Conservation (phyloP, 2,797 vertebrate genomes). For the Cuculus canorus region DNA sequence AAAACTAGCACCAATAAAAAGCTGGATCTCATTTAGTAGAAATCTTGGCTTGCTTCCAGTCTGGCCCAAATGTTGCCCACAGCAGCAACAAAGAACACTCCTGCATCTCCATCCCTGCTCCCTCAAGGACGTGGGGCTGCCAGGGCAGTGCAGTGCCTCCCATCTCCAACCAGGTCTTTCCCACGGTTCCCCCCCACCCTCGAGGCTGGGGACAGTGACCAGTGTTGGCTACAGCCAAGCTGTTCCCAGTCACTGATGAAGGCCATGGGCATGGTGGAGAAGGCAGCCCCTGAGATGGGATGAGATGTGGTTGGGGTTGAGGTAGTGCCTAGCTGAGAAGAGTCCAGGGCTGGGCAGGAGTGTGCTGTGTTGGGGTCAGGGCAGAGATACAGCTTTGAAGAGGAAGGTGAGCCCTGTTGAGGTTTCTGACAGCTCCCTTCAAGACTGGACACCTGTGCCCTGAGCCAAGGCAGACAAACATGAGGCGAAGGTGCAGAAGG, state of each 20-base stretch:
- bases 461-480: neutral
- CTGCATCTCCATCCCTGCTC: neutral
- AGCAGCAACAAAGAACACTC: neutral
- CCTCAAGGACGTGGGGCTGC: neutral
- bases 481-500: neutral
- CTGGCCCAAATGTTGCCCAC: neutral
- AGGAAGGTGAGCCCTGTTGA: neutral
- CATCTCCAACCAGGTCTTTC: neutral
- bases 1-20: neutral
- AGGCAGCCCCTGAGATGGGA: fast-evolving
- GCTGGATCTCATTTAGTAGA: neutral
- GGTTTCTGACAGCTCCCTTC: neutral
- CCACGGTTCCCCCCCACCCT: neutral
- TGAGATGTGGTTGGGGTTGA: fast-evolving
- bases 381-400: neutral
- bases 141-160: fast-evolving
- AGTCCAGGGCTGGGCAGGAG: neutral
- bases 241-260: fast-evolving
- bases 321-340: neutral
- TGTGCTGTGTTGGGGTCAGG: no score
- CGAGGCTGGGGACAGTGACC: neutral
- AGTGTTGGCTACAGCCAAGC: fast-evolving
- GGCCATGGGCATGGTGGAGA: fast-evolving
- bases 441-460: neutral
- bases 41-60: neutral